Base-by-base conservation (phyloP, 2,113 vertebrate species). In the Heloderma charlesbogerti region DNA sequence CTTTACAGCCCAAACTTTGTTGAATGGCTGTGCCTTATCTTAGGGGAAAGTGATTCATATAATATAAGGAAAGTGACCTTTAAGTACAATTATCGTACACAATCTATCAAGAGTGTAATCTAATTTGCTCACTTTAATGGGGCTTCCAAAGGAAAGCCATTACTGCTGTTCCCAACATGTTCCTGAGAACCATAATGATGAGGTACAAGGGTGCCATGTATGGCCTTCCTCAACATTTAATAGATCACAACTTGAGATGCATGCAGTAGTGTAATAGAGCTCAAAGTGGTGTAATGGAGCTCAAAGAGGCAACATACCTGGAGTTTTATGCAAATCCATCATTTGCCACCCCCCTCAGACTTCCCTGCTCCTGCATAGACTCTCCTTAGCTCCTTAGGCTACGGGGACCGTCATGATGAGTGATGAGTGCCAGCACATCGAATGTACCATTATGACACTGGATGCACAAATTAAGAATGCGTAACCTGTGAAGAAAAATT, bases 1-100 rank as follows among this genome's bases (percentile, higher is more conserved):
- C 20, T 79, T 48, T 79, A 13, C 43, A 48, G 43, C 16, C 29
- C 77, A 27, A 45, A n/a, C 6, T 34, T 74, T 16, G 27, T 25
- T 60, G 40, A 18, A 85, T 84, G 69, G 48, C 92, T 94, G 40
- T 12, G 67, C 86, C 89, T 93, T 90, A 90, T 60, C 88, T 91
- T 3, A 0, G 75, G 72, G 85, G 90, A 81, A 83, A 80, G n/a
- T 51, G 57, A 84, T 60, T 67, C 82, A 88, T 85, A 79, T 1
- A 72, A 80, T 87, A 85, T 85, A 89, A 91, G 81, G 37, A 91
- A 60, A 88, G 37, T 27, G 18, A 60, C 43, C 87, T 91, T 92
- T 84, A 69, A 40, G 20, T 54, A 74, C 60, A 86, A 54, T 86
- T 51, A 54, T 72, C 51, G 34, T 45, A 12, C 20, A 37, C n/a